These are phyloP conservation scores for Hiodon alosoides DNA, from an alignment of 2,113 vertebrate genomes.

Conservation along the genomic window DNA sequence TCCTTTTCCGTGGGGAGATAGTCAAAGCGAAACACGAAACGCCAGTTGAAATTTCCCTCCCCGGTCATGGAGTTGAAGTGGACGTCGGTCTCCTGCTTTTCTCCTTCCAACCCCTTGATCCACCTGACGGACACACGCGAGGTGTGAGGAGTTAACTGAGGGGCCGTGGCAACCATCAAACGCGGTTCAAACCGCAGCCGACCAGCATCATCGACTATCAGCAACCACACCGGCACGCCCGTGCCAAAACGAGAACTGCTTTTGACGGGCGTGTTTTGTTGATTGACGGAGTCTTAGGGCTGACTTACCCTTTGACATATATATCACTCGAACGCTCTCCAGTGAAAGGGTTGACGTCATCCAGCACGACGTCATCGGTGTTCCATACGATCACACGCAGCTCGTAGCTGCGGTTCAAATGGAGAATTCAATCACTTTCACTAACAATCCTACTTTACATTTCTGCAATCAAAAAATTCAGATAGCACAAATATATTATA, in stretches of 20 bases:
- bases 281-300: background rate
- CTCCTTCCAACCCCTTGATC: conserved; percentile 81
- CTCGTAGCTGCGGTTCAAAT: conserved; percentile 68
- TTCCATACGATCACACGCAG: conserved; percentile 92
- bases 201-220: too few relatives aligned
- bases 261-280: conserved; percentile 5
- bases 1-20: conserved; percentile 88
- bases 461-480: background rate
- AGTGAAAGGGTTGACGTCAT: conserved; percentile 85
- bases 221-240: background rate
- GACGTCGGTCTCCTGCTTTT: conserved; percentile 91
- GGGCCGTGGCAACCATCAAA: too few relatives aligned
- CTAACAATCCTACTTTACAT: background rate
- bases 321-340: conserved; percentile 86
- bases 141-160: background rate
- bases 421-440: background rate
- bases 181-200: too few relatives aligned
- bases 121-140: conserved; percentile 61
- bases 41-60: conserved; percentile 95
- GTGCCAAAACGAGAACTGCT: background rate
- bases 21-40: conserved; percentile 83
- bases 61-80: conserved; percentile 92
- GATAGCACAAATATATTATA: too few relatives aligned
- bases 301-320: conserved; percentile 81
- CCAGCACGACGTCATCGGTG: conserved; percentile 81